phyloP scores from a whole-genome alignment of 2,113 vertebrate species.

The Sebastes schlegelii region DNA sequence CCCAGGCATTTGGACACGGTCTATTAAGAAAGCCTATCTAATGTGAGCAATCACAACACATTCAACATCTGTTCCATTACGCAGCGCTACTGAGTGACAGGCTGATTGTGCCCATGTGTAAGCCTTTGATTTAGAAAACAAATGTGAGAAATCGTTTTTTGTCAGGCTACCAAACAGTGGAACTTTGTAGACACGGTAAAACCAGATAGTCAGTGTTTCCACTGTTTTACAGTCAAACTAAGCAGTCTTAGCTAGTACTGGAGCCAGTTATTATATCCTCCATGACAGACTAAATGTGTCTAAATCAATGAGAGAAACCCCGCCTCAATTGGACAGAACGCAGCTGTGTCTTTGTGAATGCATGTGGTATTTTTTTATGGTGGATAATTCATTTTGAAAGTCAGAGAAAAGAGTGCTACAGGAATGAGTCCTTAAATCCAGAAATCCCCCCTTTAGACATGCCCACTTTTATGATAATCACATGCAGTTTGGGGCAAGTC shows the following conservation, averaged over 20 bases:
- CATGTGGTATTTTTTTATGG: background rate
- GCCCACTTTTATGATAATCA: too few relatives aligned
- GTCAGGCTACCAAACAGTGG: constrained; percentile 26
- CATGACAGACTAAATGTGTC: constrained; percentile 36
- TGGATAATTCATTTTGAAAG: constrained; percentile 11
- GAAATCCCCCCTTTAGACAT: too few relatives aligned
- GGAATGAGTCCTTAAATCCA: too few relatives aligned
- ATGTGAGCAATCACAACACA: constrained; percentile 41
- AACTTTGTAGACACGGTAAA: background rate
- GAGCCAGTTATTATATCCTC: constrained; percentile 12
- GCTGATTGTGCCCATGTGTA: constrained; percentile 34
- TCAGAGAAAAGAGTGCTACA: background rate
- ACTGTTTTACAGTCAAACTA: constrained; percentile 30
- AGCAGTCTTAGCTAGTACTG: background rate
- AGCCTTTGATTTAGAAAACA: constrained; percentile 16
- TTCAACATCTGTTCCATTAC: constrained; percentile 57
- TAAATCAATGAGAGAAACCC: constrained; percentile 22
- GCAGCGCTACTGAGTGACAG: constrained; percentile 43
- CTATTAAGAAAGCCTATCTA: constrained; percentile 39
- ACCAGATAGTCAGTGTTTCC: constrained; percentile 41
- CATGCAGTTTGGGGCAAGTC: too few relatives aligned
- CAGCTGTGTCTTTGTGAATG: constrained; percentile 26
- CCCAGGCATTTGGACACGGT: constrained; percentile 46
- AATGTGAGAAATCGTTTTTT: constrained; percentile 39
- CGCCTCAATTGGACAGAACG: constrained; percentile 5